Conservation (phyloP, 2,888 invertebrate species). For the Thymelicus acteon region DNA sequence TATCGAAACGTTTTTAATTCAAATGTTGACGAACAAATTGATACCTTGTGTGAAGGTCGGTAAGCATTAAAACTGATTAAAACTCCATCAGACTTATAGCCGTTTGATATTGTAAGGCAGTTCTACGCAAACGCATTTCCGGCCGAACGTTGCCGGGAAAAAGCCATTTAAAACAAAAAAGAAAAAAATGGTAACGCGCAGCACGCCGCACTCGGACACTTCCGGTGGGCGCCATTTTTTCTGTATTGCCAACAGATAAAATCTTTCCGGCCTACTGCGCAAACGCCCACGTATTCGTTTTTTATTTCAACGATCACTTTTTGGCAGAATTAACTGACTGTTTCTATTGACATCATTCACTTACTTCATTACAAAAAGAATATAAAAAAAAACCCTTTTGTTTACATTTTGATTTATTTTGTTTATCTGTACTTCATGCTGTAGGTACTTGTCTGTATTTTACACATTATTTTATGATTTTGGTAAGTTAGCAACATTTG, state of each 20-base stretch:
- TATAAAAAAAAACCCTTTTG: no score
- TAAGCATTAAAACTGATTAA: slow-evolving; percentile 68
- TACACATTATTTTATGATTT: no score
- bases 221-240: slow-evolving; percentile 85
- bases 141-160: slow-evolving; percentile 83
- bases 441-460: no score
- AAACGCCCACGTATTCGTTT: slow-evolving; percentile 76
- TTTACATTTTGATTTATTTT: no score
- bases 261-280: slow-evolving; percentile 84
- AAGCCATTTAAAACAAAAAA: slow-evolving; percentile 85
- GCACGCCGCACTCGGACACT: slow-evolving; percentile 83
- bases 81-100: slow-evolving; percentile 64
- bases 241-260: slow-evolving; percentile 85
- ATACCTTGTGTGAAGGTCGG: slow-evolving; percentile 56
- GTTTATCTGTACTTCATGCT: no score
- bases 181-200: slow-evolving; percentile 81
- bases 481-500: no score
- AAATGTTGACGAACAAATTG: slow-evolving; percentile 51
- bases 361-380: not conserved
- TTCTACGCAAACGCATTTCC: slow-evolving; percentile 85
- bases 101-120: slow-evolving; percentile 69
- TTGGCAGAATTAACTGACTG: slow-evolving; percentile 64
- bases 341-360: slow-evolving; percentile 29
- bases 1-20: slow-evolving; percentile 57
- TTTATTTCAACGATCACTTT: slow-evolving; percentile 73